A percentile compares a stretch with the other conserved stretches of the same genome.
Evolutionary conservation across 2,888 invertebrate species (phyloP).

Genomic region (Hirtodrosophila trivittata): DNA sequence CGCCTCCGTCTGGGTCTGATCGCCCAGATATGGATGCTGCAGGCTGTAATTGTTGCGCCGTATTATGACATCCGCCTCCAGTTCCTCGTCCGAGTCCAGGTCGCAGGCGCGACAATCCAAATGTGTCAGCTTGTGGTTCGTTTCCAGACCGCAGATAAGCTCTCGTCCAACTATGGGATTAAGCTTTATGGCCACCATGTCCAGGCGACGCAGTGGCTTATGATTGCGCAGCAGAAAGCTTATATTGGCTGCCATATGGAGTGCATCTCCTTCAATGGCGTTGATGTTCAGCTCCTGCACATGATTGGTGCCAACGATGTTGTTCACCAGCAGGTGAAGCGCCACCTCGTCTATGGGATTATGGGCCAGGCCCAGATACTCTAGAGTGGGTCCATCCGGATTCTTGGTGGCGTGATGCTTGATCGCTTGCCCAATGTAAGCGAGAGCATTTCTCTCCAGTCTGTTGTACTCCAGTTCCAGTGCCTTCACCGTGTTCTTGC

Average conservation of each 20-base stretch:
- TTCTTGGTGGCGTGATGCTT: slow-evolving; percentile 17
- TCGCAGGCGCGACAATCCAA: slow-evolving; percentile 72
- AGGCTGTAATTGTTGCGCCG: slow-evolving; percentile 67
- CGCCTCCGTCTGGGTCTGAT: slow-evolving; percentile 51
- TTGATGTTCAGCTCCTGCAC: slow-evolving; percentile 62
- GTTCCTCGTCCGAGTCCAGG: slow-evolving; percentile 62
- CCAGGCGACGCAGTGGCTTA: slow-evolving; percentile 48
- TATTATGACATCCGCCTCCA: slow-evolving; percentile 69
- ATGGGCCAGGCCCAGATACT: slow-evolving; percentile 70
- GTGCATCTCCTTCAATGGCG: slow-evolving; percentile 36
- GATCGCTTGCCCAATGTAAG: slow-evolving; percentile 39
- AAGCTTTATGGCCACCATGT: slow-evolving; percentile 62
- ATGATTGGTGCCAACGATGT: slow-evolving; percentile 54
- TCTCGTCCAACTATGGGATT: slow-evolving; percentile 12
- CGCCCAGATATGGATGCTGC: slow-evolving; percentile 55
- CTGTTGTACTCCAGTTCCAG: slow-evolving; percentile 75
- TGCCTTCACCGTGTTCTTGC: slow-evolving; percentile 41
- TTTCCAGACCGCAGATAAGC: slow-evolving; percentile 60
- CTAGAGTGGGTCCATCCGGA: slow-evolving; percentile 38
- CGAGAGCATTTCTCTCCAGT: slow-evolving; percentile 41
- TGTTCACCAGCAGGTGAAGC: slow-evolving; percentile 29
- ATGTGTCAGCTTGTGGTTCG: slow-evolving; percentile 57
- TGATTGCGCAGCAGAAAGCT: slow-evolving; percentile 62
- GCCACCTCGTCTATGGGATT: slow-evolving; percentile 65
- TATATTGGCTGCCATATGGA: slow-evolving; percentile 37